Evolutionary conservation across 2,888 invertebrate genomes (phyloP).

Genomic region (Tenodera sinensis): DNA sequence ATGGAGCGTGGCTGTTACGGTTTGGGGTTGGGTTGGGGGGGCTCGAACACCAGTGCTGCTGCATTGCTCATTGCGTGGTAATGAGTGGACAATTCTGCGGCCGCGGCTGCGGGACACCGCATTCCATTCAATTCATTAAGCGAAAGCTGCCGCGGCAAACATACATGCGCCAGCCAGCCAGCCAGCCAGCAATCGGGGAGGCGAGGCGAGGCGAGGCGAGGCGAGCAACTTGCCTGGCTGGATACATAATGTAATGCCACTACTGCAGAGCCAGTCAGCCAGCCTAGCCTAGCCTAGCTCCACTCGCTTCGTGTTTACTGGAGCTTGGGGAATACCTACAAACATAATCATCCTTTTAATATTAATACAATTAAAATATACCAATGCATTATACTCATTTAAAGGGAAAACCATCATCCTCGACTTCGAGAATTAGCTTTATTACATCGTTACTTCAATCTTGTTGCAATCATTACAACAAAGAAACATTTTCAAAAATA

Average conservation of each 20-base stretch:
- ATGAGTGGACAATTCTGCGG: constrained; percentile 17
- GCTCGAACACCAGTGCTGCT: not conserved
- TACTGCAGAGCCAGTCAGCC: not conserved
- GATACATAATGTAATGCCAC: constrained; percentile 12
- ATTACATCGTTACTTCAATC: too few species aligned
- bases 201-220: too few species aligned
- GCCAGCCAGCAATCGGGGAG: not conserved
- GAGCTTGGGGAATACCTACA: too few species aligned
- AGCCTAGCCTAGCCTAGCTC: not conserved
- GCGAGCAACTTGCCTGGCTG: not conserved
- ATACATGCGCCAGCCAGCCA: not conserved
- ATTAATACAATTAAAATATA: not conserved
- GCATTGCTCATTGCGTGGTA: constrained; percentile 17
- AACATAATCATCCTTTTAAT: not conserved
- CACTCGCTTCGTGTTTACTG: too few species aligned
- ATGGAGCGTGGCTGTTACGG: constrained; percentile 3
- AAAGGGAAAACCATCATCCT: too few species aligned
- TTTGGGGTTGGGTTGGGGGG: not conserved
- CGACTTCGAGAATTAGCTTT: too few species aligned
- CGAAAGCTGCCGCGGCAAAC: not conserved
- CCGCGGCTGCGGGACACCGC: constrained; percentile 10
- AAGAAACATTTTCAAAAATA: too few species aligned
- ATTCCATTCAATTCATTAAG: constrained; percentile 19
- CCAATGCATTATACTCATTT: too few species aligned
- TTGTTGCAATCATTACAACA: too few species aligned